Percentiles rank a stretch among this genome's conserved stretches.
Conservation (phyloP, 2,797 vertebrate species). For the Urocyon cinereoargenteus region DNA sequence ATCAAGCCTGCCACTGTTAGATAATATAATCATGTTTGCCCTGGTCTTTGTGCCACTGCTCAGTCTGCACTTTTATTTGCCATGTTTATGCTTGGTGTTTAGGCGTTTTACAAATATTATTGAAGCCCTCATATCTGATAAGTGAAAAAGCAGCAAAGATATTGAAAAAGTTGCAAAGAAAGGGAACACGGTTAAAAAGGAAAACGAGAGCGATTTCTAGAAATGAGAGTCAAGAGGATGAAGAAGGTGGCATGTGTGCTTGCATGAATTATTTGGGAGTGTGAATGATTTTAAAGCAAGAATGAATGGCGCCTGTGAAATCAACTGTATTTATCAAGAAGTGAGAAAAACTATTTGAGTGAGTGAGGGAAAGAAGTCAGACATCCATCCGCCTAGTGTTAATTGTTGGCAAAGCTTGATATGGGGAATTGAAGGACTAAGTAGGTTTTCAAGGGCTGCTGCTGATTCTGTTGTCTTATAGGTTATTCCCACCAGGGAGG, state of each 20-base stretch:
- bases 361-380: background rate
- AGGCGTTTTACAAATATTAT: background rate
- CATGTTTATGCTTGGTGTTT: background rate
- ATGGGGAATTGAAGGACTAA: background rate
- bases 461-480: background rate
- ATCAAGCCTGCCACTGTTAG: background rate
- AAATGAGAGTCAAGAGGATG: background rate
- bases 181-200: background rate
- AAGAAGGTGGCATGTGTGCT: background rate
- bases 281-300: background rate
- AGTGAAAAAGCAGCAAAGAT: background rate
- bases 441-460: background rate
- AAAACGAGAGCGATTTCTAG: background rate
- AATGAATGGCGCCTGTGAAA: background rate
- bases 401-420: background rate
- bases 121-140: background rate
- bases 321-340: background rate
- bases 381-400: fast-evolving
- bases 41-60: background rate
- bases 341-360: background rate
- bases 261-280: background rate
- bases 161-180: background rate
- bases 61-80: background rate
- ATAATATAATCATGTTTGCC: background rate
- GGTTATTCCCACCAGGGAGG: background rate